Base-by-base conservation (phyloP, 2,797 vertebrate species). In the Chloroceryle amazona region DNA sequence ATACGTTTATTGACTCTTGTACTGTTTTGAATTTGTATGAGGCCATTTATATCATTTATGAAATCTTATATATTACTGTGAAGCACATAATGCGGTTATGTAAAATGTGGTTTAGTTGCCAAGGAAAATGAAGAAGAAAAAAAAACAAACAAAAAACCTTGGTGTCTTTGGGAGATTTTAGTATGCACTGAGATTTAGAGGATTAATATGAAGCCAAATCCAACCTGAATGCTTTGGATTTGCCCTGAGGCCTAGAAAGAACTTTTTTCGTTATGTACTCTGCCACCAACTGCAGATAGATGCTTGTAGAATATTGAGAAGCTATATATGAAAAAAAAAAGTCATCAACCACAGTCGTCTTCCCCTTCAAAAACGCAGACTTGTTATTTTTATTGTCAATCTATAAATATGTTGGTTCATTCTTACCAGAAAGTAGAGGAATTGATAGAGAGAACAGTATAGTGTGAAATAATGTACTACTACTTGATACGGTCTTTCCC, bases 1-100 rank as follows among this genome's bases (percentile, higher is more conserved):
- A 67, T 57, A 93, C 89, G 80, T 95, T 96, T 94, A 95, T 94
- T 94, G 94, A 95, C 82, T 93, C 80, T 90, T 96, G 73, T 81
- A 60, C 93, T 96, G 96, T 93, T 96, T 96, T 95, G 93, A 97
- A 96, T 96, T 96, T 96, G 95, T 93, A 95, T 95, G 96, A 93
- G 93, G 76, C 85, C 90, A 95, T 97, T 96, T 91, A 94, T 96
- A 92, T 80, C 42, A 95, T 96, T 94, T 96, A 95, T 96, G 88
- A 95, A 96, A 86, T 96, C 82, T 95, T 95, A 95, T 96, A 92
- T 89, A 93, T 94, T 95, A 94, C 91, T 80, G 70, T 93, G 94
- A 95, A 95, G 91, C 88, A 89, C 88, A 95, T 95, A 96, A 97
- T 89, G 70, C 74, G 89, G 93, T 96, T 97, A 92, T 91, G 83